Conservation (phyloP, 2,113 vertebrate species). For the Brachyhypopomus gauderio region DNA sequence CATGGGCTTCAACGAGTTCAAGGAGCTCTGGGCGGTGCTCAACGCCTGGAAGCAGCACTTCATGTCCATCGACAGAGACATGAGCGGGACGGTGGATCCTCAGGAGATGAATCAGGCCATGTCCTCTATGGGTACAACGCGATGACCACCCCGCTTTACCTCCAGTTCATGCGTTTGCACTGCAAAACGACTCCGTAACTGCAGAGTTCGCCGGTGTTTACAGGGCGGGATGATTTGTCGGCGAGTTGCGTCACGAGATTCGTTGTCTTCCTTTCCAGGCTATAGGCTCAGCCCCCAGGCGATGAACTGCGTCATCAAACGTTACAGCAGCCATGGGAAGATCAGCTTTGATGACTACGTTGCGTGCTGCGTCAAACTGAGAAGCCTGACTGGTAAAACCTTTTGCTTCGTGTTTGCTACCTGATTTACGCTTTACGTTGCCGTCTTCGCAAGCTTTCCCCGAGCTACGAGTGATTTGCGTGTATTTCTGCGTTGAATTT, state of each 20-base stretch:
- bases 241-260: not conserved
- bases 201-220: too few relatives aligned
- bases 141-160: not conserved
- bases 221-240: not conserved
- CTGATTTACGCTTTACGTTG: too few relatives aligned
- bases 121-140: constrained; percentile 79
- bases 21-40: constrained; percentile 85
- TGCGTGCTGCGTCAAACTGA: constrained; percentile 86
- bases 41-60: constrained; percentile 91
- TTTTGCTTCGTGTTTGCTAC: not conserved
- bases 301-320: constrained; percentile 80
- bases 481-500: not conserved
- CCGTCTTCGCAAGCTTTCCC: too few relatives aligned
- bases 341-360: constrained; percentile 94
- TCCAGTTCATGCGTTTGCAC: too few relatives aligned
- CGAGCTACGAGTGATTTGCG: not conserved
- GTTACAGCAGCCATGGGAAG: constrained; percentile 82
- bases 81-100: constrained; percentile 86
- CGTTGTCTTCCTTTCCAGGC: constrained; percentile 59
- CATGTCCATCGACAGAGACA: constrained; percentile 81
- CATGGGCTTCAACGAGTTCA: constrained; percentile 93
- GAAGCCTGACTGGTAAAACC: constrained; percentile 83
- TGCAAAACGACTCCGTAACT: too few relatives aligned
- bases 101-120: constrained; percentile 88
- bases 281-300: constrained; percentile 86